phyloP scores from a whole-genome alignment of 1,140 invertebrate genomes.

The Himalopsyche phryganea region DNA sequence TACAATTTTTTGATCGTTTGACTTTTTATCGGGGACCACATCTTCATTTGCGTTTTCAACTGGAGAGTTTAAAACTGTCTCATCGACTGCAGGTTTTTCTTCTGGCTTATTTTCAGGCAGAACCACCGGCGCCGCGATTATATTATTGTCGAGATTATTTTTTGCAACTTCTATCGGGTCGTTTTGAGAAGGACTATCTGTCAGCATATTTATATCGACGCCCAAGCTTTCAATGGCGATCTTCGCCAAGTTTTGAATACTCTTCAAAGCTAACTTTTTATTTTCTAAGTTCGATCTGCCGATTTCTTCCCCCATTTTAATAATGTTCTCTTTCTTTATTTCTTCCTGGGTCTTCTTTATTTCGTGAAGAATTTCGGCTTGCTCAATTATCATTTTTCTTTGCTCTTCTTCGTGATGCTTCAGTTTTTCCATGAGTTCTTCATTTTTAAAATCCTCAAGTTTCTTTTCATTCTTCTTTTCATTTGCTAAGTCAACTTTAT shows the following conservation, averaged over 20 bases:
- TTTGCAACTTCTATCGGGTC: not conserved
- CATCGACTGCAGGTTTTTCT: too few relatives aligned
- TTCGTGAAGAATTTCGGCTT: slow-evolving; percentile 56
- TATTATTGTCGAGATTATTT: too few relatives aligned
- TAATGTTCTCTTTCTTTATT: slow-evolving; percentile 36
- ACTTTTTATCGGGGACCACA: slow-evolving; percentile 40
- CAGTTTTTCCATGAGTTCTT: slow-evolving; percentile 54
- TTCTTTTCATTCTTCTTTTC: slow-evolving; percentile 21
- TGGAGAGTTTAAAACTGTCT: too few relatives aligned
- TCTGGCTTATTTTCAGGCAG: too few relatives aligned
- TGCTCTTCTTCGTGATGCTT: slow-evolving; percentile 57
- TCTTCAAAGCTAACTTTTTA: slow-evolving; percentile 50
- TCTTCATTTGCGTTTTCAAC: slow-evolving; percentile 7
- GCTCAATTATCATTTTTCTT: slow-evolving; percentile 55
- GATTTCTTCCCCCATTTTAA: slow-evolving; percentile 41
- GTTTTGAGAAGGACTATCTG: too few relatives aligned
- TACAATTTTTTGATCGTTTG: slow-evolving; percentile 14
- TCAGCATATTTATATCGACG: too few relatives aligned
- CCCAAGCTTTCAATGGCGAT: slow-evolving; percentile 46
- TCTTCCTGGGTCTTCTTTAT: slow-evolving; percentile 54
- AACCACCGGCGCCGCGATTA: too few relatives aligned
- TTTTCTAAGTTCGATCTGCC: slow-evolving; percentile 39
- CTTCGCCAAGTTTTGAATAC: slow-evolving; percentile 50
- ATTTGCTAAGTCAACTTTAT: not conserved
- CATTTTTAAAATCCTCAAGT: slow-evolving; percentile 43